Evolutionary conservation across 2,797 vertebrate species (phyloP).

Genomic region (Rhinophrynus dorsalis): DNA sequence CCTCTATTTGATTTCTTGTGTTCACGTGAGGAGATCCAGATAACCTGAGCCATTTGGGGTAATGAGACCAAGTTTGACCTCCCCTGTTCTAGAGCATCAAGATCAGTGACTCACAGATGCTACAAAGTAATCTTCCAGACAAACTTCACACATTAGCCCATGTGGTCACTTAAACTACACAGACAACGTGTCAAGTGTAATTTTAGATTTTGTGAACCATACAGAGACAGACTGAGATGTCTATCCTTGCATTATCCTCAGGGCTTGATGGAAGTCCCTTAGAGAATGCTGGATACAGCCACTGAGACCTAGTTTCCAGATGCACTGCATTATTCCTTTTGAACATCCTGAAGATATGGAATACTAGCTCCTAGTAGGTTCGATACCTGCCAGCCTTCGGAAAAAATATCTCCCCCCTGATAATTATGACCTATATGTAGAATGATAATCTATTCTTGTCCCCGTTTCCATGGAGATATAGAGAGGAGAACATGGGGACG

Average conservation of each 20-base stretch:
- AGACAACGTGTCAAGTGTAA: too few relatives aligned
- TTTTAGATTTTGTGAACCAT: too few relatives aligned
- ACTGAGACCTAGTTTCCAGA: background rate
- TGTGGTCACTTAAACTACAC: too few relatives aligned
- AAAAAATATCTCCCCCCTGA: slow-evolving; percentile 53
- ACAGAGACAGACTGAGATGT: background rate
- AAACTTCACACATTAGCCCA: too few relatives aligned
- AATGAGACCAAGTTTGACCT: too few relatives aligned
- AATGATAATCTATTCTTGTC: slow-evolving; percentile 58
- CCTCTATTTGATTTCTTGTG: too few relatives aligned
- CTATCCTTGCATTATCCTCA: background rate
- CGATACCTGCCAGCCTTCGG: slow-evolving; percentile 11
- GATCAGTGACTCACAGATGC: too few relatives aligned
- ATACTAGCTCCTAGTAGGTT: background rate
- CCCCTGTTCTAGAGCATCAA: too few relatives aligned
- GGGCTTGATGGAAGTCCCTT: background rate
- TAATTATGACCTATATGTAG: slow-evolving; percentile 69
- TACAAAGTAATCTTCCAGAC: too few relatives aligned
- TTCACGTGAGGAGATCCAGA: too few relatives aligned
- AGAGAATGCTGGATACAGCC: background rate
- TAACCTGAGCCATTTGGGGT: too few relatives aligned
- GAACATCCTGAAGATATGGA: background rate
- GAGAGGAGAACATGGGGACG: slow-evolving; percentile 55
- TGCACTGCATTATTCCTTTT: background rate
- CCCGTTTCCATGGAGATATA: slow-evolving; percentile 71